Conservation (phyloP, 2,113 vertebrate species). For the Bungarus multicinctus region DNA sequence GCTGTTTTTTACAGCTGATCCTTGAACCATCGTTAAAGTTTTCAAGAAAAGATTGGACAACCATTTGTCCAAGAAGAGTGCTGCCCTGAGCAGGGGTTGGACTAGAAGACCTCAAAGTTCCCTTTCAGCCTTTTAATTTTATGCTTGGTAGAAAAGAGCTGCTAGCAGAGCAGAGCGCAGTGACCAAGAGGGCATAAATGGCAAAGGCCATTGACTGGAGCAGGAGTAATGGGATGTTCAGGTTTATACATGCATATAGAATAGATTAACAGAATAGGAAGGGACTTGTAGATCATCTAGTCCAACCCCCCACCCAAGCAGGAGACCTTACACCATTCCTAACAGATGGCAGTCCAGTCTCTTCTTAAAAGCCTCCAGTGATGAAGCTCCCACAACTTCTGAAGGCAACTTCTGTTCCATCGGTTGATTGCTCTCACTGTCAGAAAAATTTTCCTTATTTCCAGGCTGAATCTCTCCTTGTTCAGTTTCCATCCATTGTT, state of each 20-base stretch:
- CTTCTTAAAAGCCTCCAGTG: no score
- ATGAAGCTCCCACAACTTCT: no score
- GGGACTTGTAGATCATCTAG: no score
- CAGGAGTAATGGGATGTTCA: neutral
- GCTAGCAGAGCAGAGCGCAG: neutral
- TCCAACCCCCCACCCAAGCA: no score
- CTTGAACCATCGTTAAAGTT: neutral
- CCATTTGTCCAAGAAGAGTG: neutral
- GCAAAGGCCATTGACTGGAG: neutral
- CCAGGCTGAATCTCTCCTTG: no score
- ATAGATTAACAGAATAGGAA: no score
- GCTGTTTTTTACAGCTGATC: neutral
- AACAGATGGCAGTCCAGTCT: no score
- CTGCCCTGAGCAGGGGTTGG: neutral
- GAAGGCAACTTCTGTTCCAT: no score
- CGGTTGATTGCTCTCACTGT: accelerated
- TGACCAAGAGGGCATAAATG: neutral
- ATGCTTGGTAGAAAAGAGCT: neutral
- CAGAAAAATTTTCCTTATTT: no score
- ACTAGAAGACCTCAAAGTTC: neutral
- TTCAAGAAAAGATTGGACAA: neutral
- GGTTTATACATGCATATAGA: neutral
- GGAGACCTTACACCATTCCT: no score
- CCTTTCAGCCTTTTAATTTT: neutral
- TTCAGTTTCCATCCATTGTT: no score